Evolutionary conservation across 2,797 vertebrate species (phyloP).

Genomic region (Anabacerthia variegaticeps): DNA sequence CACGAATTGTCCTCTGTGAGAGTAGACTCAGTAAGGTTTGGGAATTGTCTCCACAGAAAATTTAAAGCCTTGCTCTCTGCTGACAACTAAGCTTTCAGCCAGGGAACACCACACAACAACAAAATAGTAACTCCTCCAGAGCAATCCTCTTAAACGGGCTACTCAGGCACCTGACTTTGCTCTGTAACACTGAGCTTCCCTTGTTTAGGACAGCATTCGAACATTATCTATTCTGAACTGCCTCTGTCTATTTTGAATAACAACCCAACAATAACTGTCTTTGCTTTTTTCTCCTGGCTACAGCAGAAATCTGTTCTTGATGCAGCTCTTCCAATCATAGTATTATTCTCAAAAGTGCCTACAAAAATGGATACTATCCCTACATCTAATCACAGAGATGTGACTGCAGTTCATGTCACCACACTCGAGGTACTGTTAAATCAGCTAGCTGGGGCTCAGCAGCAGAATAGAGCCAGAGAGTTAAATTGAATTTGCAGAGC

Average conservation of each 20-base stretch:
- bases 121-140: background rate
- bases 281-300: background rate
- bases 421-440: background rate
- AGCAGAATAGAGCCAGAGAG: background rate
- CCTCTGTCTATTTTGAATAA: background rate
- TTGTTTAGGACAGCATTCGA: background rate
- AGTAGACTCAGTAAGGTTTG: background rate
- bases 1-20: background rate
- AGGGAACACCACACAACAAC: background rate
- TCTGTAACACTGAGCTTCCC: background rate
- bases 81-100: background rate
- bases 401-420: background rate
- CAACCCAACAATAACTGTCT: background rate
- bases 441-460: background rate
- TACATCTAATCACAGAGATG: background rate
- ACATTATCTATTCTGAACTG: background rate
- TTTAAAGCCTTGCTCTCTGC: background rate
- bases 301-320: background rate
- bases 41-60: background rate
- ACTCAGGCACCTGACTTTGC: background rate
- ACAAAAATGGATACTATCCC: background rate
- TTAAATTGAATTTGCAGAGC: slow-evolving; percentile 27
- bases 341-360: background rate
- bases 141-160: background rate
- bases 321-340: background rate